Evolutionary conservation across 2,113 vertebrate species (phyloP).

Genomic region (Lethenteron camtschaticum): DNA sequence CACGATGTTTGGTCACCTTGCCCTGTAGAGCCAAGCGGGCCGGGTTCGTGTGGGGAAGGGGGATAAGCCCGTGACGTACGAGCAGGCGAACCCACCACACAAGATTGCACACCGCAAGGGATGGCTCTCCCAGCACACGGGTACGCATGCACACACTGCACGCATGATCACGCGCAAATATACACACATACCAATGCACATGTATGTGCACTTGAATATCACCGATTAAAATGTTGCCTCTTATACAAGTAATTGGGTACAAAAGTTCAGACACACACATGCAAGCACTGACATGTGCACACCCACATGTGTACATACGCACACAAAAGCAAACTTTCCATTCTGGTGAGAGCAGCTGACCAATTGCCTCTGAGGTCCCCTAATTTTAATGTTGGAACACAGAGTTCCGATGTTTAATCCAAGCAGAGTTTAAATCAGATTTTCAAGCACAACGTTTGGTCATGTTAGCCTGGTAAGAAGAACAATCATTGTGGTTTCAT

Average conservation of each 20-base stretch:
- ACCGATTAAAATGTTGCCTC: background rate
- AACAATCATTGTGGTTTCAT: no score
- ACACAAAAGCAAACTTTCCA: background rate
- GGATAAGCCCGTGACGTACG: conserved; percentile 42
- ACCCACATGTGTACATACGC: background rate
- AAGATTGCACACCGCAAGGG: conserved; percentile 55
- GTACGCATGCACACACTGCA: conserved; percentile 20
- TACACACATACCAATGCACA: background rate
- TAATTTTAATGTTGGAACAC: background rate
- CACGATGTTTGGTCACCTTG: no score
- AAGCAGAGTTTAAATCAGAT: background rate
- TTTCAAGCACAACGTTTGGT: background rate
- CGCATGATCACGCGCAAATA: background rate
- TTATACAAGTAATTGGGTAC: background rate
- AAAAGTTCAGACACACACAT: background rate
- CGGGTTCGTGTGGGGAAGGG: conserved; percentile 47
- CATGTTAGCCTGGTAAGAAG: background rate
- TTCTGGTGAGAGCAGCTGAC: background rate
- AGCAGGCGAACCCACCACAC: conserved; percentile 40
- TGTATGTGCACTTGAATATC: background rate
- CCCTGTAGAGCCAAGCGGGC: conserved; percentile 39
- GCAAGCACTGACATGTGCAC: background rate
- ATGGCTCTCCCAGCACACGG: conserved; percentile 53
- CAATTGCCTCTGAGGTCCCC: background rate
- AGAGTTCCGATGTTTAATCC: background rate